A percentile compares a stretch with the other conserved stretches of the same genome.
Evolutionary conservation across 64 coral and sea anemone genomes (phyloP).

Genomic region (Cladopsammia gracilis): DNA sequence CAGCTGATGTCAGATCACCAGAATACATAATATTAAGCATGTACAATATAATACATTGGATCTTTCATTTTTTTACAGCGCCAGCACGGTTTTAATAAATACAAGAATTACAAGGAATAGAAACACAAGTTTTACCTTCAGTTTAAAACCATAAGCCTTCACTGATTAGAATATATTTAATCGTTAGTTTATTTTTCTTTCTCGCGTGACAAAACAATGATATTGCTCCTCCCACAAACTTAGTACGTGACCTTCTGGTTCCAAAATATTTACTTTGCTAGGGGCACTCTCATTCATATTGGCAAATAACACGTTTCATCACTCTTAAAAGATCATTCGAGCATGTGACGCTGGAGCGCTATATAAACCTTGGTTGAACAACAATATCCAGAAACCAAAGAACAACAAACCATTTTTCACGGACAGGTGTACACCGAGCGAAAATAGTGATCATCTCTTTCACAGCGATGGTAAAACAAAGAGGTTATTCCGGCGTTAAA

Average conservation of each 20-base stretch:
- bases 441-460: neutral
- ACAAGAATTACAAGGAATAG: too few species aligned
- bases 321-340: neutral
- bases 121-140: too few species aligned
- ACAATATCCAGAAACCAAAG: neutral
- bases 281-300: neutral
- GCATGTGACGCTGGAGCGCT: neutral
- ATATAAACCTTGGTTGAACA: neutral
- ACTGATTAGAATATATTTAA: too few species aligned
- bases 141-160: too few species aligned
- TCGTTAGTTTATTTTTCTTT: neutral
- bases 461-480: neutral
- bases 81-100: too few species aligned
- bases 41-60: too few species aligned
- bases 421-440: neutral
- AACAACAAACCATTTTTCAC: neutral
- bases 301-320: slow-evolving; percentile 18
- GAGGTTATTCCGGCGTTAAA: neutral
- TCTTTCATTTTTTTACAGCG: too few species aligned
- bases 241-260: neutral
- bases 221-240: neutral
- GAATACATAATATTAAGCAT: neutral
- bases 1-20: neutral
- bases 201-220: neutral
- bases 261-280: slow-evolving; percentile 37